A percentile compares a stretch with the other conserved stretches of the same genome.
Conservation (phyloP, 2,888 invertebrate genomes). For the Timandra comae region DNA sequence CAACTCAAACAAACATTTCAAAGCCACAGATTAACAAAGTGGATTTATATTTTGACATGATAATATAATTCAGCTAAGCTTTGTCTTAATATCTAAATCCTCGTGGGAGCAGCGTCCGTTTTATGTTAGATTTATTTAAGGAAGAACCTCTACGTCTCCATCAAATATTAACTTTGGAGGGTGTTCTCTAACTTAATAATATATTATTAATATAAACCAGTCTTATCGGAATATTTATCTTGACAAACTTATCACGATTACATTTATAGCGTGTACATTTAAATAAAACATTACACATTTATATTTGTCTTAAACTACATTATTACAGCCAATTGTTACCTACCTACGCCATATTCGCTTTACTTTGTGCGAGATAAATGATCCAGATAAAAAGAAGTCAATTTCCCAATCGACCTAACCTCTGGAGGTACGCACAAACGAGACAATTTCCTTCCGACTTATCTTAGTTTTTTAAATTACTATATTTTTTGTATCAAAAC, state of each 20-base stretch:
- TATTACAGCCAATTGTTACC: too few species aligned
- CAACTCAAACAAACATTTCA: slow-evolving; percentile 5
- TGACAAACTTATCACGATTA: too few species aligned
- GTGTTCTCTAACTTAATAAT: too few species aligned
- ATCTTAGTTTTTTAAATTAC: slow-evolving; percentile 17
- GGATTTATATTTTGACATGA: slow-evolving; percentile 12
- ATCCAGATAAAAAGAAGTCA: slow-evolving; percentile 13
- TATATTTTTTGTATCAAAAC: slow-evolving; percentile 26
- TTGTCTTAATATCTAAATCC: slow-evolving; percentile 7
- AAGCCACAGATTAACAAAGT: slow-evolving; percentile 7
- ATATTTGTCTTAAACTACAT: too few species aligned
- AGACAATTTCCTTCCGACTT: slow-evolving; percentile 15
- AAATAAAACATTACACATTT: too few species aligned
- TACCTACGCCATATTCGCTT: too few species aligned
- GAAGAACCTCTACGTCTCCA: background rate
- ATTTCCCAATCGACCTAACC: slow-evolving; percentile 14
- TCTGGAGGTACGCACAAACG: slow-evolving; percentile 12
- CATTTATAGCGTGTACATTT: too few species aligned
- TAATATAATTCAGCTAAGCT: slow-evolving; percentile 9
- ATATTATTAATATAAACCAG: too few species aligned
- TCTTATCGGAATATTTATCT: too few species aligned
- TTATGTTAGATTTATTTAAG: background rate
- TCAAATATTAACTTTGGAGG: too few species aligned
- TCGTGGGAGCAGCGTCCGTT: slow-evolving; percentile 4
- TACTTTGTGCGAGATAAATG: slow-evolving; percentile 7